Base-by-base conservation (phyloP, 2,888 invertebrate genomes). In the Kuschelorhynchus macadamiae region DNA sequence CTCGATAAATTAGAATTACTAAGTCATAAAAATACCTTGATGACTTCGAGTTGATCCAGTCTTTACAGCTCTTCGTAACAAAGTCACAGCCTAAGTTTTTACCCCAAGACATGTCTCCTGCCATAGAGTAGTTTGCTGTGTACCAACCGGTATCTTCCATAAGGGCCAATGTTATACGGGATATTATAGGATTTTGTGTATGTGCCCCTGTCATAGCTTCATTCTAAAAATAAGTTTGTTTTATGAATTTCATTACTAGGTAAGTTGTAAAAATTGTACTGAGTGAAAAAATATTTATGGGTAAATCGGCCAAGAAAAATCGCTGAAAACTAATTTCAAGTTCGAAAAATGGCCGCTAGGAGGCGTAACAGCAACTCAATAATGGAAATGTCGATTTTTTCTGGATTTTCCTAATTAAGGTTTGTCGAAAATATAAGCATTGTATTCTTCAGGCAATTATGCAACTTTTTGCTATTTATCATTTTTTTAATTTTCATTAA, bases 91-190 rank as follows among this genome's bases (percentile, higher is more conserved):
- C 99, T 8, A 98, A 86, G 11, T 90, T 75, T 67, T 87, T 87
- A 0, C 99, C 99, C 98, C 98, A 99, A 68, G 91, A 89, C 56
- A 98, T 86, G 0, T 92, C 89, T 65, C 94, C 91, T 0, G 96
- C 96, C 88, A 93, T 92, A 0, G 88, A 87, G 81, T 97, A 98
- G 83, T 97, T 94, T 0, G 95, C 95, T 11, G 89, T 87, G 84
- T 98, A 98, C 97, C 96, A 98, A 67, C 98, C 98, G 0, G 97
- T 97, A 81, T 98, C 98, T 81, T 98, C 98, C 95, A 99, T 94
- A 71, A 98, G 85, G 0, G 98, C 98, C 72, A 99, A 87, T 0
- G 98, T 97, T 59, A 99, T 91, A 16, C 97, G 87, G 0, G 97
- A 97, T 84, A 98, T 98, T 0, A 97, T 95, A 0, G 98, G 97